Conservation (phyloP, 2,113 vertebrate genomes). For the Ptyas mucosa region DNA sequence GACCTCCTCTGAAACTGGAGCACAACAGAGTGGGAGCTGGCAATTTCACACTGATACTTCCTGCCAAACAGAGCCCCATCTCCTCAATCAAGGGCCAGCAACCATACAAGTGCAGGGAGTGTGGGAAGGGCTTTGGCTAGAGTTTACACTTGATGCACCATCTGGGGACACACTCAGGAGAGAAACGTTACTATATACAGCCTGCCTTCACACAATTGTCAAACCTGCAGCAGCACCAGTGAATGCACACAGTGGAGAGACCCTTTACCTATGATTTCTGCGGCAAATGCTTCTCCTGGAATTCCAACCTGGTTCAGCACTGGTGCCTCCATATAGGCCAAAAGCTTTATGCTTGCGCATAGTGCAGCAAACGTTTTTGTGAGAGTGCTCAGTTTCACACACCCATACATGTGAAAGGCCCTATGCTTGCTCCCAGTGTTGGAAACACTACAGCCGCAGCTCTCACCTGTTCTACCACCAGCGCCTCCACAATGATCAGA, state of each 20-base stretch:
- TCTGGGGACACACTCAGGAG: constrained; percentile 31
- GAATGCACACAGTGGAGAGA: constrained; percentile 37
- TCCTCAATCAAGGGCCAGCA: neutral
- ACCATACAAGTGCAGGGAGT: constrained; percentile 46
- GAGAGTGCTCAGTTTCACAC: constrained; percentile 64
- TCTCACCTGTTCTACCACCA: constrained; percentile 45
- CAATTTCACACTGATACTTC: neutral
- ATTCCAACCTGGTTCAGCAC: constrained; percentile 60
- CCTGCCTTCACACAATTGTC: constrained; percentile 47
- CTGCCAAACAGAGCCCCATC: neutral
- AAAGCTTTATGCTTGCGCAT: constrained; percentile 60
- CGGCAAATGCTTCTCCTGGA: constrained; percentile 64
- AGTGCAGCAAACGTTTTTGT: constrained; percentile 62
- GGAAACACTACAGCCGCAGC: constrained; percentile 61
- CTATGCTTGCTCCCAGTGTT: constrained; percentile 53
- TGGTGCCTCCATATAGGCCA: constrained; percentile 56
- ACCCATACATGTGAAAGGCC: too few species aligned
- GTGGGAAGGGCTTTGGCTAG: constrained; percentile 55
- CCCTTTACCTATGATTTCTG: constrained; percentile 49
- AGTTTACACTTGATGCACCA: constrained; percentile 52
- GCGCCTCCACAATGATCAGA: constrained; percentile 56
- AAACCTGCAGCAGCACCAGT: constrained; percentile 54
- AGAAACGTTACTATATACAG: constrained; percentile 44
- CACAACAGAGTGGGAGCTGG: neutral
- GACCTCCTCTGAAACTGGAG: neutral